Base-by-base conservation (phyloP, 2,113 vertebrate species). In the Numida meleagris region DNA sequence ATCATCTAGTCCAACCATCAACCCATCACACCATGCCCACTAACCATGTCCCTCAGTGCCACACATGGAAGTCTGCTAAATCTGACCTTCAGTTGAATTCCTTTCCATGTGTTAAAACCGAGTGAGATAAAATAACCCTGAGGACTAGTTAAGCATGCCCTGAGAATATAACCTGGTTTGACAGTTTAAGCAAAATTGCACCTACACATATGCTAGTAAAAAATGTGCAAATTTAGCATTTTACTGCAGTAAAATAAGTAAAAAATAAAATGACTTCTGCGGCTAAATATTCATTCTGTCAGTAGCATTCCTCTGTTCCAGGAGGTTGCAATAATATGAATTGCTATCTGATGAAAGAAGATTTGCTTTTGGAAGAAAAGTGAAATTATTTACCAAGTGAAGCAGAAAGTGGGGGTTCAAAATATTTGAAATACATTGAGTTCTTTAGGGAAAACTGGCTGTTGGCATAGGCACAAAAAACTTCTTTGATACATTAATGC, bases 321-420 rank as follows among this genome's bases (percentile, higher is more conserved):
- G 43, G 92, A 90, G 86, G 81, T 48, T 95, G 82, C 90, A 91
- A 84, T 94, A 94, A 87, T 87, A 86, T 53, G 93, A 78, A 95
- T 96, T 92, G 89, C 88, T 92, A 86, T 96, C 94, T 92, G 81
- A 95, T 91, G 88, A 97, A 96, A 97, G 78, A 70, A 76, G 93
- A 95, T 96, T 96, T 96, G 55, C 75, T 95, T 95, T 97, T 97
- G 96, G 94, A 97, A 96, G 82, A 92, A 94, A 96, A 82, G 40
- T 93, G 90, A 97, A 97, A 95, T 97, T 95, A 95, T 96, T 97
- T 96, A 97, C 93, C 94, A 97, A 98, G 90, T 89, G 76, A 97
- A 96, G 97, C 94, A 93, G 93, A 97, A 96, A 97, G 94, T 82
- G 46, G 42, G 61, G 93, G 84, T 94, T 97, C 89, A 82, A 73